Evolutionary conservation across 2,797 vertebrate genomes (phyloP).

Genomic region (Capromys pilorides): DNA sequence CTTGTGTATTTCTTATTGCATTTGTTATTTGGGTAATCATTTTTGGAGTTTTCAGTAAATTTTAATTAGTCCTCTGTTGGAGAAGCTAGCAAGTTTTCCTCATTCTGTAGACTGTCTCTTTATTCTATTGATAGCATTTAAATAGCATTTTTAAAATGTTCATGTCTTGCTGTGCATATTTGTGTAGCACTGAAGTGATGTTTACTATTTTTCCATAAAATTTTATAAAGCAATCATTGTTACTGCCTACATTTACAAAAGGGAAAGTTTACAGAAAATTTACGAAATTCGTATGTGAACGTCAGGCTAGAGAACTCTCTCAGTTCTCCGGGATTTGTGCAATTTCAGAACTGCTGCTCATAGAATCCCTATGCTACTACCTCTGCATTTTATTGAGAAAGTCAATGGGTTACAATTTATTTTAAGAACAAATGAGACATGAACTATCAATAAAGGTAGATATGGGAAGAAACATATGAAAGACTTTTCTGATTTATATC

Average conservation of each 20-base stretch:
- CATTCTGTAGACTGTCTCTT: not conserved
- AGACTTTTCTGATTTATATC: not conserved
- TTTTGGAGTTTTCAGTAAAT: not conserved
- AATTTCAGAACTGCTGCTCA: not conserved
- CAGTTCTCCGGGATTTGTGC: not conserved
- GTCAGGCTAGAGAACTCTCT: not conserved
- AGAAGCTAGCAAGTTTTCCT: not conserved
- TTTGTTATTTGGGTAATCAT: not conserved
- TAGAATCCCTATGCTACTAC: not conserved
- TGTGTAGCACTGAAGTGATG: not conserved
- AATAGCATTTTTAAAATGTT: not conserved
- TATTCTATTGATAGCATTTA: not conserved
- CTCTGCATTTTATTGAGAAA: not conserved
- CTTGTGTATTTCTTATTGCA: accelerated
- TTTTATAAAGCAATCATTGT: not conserved
- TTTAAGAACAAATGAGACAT: not conserved
- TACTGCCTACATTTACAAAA: not conserved
- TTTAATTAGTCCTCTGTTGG: not conserved
- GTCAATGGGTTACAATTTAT: accelerated
- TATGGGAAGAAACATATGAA: not conserved
- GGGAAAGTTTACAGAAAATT: not conserved
- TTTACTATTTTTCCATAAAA: not conserved
- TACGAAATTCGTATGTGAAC: not conserved
- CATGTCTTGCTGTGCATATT: not conserved
- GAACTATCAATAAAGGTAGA: not conserved